Evolutionary conservation across 1,140 invertebrate species (phyloP), one percentile per base, ranked within the genome.

Genomic region (Andricus grossulariae): DNA sequence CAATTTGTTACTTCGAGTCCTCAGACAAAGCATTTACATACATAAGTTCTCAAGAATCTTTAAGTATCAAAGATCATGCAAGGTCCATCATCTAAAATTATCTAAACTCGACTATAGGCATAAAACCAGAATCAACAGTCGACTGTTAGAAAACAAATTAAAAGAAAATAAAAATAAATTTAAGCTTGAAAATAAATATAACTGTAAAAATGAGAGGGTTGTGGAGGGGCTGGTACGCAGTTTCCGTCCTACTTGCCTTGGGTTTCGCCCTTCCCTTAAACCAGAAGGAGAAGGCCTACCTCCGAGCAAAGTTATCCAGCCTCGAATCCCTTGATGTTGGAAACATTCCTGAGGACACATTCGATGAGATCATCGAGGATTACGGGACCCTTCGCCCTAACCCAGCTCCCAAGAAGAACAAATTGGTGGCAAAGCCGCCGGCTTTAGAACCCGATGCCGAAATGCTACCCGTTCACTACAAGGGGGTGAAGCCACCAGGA

Each of bases 391-490:
- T 6, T 3, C n/a, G 32, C 25, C 71, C 50, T 49, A 66, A 73
- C 50, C 18, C 32, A 16, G 16, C 12, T 0, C 3, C 25, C 5
- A 39, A 57, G n/a, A 11, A 71, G 18, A 75, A 8, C 6, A 57
- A 32, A 39, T 16, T 66, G 15, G 8, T 45, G 7, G 39, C 13
- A 39, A 66, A 66, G 15, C 60, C 60, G 3, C 15, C 8, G 15
- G 54, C 25, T 11, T 74, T 84, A 12, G 86, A 91, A 71, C 88
- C 90, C 0, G 88, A 90, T 2, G 90, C 90, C 0, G 90, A 91
- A 54, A 88, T 91, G 87, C 55, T 91, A 16, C 90, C 90, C 3
- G 81, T 82, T 8, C 80, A 88, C 77, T 91, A 89, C 75, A 84
- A 80, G 0, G 82, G 87, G 2, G 84, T 91, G 2, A 85, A 86